Conservation (phyloP, 1,140 invertebrate species). For the Ceratosolen fusciceps region DNA sequence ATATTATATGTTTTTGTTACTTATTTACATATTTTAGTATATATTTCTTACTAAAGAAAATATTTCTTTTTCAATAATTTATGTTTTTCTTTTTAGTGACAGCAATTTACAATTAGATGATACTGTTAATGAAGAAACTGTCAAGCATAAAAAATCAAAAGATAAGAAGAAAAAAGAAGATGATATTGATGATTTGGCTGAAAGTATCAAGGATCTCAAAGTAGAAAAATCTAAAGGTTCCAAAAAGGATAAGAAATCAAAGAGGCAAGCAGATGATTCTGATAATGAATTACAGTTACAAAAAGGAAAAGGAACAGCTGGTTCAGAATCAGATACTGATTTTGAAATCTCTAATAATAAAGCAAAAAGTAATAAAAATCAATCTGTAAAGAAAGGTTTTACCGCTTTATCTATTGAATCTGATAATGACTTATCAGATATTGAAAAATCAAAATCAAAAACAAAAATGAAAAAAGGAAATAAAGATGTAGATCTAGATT, state of each 20-base stretch:
- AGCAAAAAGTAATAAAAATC: constrained; percentile 53
- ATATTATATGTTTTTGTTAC: no score
- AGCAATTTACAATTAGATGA: constrained; percentile 73
- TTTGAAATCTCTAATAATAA: constrained; percentile 54
- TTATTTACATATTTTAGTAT: no score
- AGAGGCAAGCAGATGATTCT: constrained; percentile 52
- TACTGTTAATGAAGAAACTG: constrained; percentile 67
- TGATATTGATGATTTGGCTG: constrained; percentile 59
- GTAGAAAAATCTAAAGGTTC: constrained; percentile 58
- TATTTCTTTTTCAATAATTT: no score
- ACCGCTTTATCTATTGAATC: constrained; percentile 52
- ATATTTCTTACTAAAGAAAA: no score
- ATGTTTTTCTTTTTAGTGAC: constrained; percentile 68
- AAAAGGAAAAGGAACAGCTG: constrained; percentile 65
- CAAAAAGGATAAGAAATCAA: constrained; percentile 60
- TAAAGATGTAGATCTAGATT: constrained; percentile 64
- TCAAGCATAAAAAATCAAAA: constrained; percentile 58
- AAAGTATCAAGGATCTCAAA: constrained; percentile 60
- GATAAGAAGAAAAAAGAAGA: constrained; percentile 58
- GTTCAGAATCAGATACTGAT: constrained; percentile 58
- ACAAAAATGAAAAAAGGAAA: constrained; percentile 56
- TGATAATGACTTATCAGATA: constrained; percentile 58
- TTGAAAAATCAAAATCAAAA: constrained; percentile 54
- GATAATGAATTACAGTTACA: constrained; percentile 44
- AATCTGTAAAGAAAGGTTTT: constrained; percentile 53